These are phyloP conservation scores for Oncorhynchus mykiss DNA, from an alignment of 2,113 vertebrate genomes.

Conservation along the genomic window DNA sequence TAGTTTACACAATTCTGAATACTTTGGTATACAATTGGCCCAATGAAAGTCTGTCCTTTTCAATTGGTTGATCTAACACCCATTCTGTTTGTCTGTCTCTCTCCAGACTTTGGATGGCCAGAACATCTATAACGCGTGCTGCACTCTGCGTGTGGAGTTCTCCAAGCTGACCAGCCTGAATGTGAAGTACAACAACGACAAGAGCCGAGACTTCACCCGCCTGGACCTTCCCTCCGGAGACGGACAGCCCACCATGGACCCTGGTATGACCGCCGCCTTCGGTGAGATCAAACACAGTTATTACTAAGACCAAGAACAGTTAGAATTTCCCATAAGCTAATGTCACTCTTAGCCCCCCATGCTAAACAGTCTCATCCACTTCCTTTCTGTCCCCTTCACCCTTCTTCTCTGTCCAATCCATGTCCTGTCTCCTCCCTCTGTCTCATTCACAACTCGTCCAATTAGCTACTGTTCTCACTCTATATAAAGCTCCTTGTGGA, in stretches of 20 bases:
- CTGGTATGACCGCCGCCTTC: slow-evolving; percentile 63
- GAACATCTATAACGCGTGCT: slow-evolving; percentile 79
- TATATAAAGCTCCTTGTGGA: too few relatives aligned
- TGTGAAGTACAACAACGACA: slow-evolving; percentile 86
- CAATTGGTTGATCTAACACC: too few relatives aligned
- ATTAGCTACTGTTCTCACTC: too few relatives aligned
- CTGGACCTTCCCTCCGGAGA: slow-evolving; percentile 79
- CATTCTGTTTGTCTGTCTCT: not conserved
- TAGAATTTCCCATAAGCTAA: too few relatives aligned
- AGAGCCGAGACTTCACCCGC: slow-evolving; percentile 86
- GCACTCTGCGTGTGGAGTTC: slow-evolving; percentile 81
- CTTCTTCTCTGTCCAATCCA: too few relatives aligned
- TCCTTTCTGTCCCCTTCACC: too few relatives aligned
- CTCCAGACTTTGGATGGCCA: slow-evolving; percentile 79
- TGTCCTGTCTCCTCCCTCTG: too few relatives aligned
- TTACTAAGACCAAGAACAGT: too few relatives aligned
- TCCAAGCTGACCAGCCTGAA: slow-evolving; percentile 81
- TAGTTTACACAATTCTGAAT: too few relatives aligned
- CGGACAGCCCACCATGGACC: slow-evolving; percentile 64
- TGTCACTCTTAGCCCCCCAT: not conserved
- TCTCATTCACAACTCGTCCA: too few relatives aligned
- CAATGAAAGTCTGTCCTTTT: too few relatives aligned
- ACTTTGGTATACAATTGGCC: too few relatives aligned
- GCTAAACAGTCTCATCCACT: not conserved
- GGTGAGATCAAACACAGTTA: slow-evolving; percentile 61